Conservation (phyloP, 2,113 vertebrate genomes). For the Ursus arctos region DNA sequence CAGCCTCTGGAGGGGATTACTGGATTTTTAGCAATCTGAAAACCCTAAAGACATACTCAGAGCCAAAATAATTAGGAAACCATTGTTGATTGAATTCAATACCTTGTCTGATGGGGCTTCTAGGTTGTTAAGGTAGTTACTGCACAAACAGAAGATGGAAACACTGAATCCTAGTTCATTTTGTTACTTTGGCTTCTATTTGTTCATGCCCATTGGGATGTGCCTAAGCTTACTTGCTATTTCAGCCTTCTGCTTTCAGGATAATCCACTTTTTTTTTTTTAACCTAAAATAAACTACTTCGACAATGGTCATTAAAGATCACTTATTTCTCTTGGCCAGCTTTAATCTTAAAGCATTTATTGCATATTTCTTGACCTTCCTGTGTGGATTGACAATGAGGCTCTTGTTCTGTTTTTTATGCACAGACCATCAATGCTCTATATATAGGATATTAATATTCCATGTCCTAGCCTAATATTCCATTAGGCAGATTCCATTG, state of each 20-base stretch:
- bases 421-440: background rate
- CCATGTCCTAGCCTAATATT: background rate
- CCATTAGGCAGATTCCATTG: too few relatives aligned
- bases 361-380: background rate
- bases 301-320: background rate
- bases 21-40: conserved; percentile 60
- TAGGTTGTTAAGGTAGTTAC: background rate
- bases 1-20: background rate
- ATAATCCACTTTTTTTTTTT: background rate
- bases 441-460: background rate
- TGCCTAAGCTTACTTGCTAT: background rate
- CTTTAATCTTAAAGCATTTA: background rate
- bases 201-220: background rate
- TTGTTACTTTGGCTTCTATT: conserved; percentile 50
- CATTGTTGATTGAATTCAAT: conserved; percentile 16
- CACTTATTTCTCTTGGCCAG: background rate
- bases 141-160: background rate
- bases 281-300: background rate
- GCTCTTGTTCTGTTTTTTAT: background rate
- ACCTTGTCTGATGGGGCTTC: conserved; percentile 23
- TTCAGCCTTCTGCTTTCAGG: conserved; percentile 5
- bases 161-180: background rate
- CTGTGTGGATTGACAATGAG: background rate
- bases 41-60: conserved; percentile 28
- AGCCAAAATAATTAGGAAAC: conserved; percentile 69